These are phyloP conservation scores for Thryonomys swinderianus DNA, from an alignment of 2,113 vertebrate species.

Conservation along the genomic window DNA sequence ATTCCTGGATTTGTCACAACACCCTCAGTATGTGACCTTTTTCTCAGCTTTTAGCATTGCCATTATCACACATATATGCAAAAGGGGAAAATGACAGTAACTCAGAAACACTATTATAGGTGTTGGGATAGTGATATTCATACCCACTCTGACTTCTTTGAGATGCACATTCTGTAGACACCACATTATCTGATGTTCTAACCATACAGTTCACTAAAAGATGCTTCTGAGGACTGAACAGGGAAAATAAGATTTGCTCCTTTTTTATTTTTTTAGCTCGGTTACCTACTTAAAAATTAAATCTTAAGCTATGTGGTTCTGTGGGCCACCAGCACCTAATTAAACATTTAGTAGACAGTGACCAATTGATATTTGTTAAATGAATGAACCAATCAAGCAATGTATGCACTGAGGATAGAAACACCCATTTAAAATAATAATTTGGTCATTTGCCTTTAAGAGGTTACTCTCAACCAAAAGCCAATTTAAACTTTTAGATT, in stretches of 20 bases:
- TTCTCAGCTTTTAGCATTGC: constrained; percentile 64
- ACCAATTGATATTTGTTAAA: not conserved
- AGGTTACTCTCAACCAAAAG: constrained; percentile 45
- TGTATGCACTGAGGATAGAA: not conserved
- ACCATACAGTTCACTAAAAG: constrained; percentile 1
- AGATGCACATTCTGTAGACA: not conserved
- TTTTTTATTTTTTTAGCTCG: not conserved
- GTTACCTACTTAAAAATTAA: constrained; percentile 42
- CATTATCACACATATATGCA: constrained; percentile 64
- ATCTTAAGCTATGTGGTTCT: not conserved
- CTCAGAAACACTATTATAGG: constrained; percentile 31
- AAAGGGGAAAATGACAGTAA: constrained; percentile 41
- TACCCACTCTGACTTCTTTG: not conserved
- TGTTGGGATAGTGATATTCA: not conserved
- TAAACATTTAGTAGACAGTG: not conserved
- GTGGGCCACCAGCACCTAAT: not conserved
- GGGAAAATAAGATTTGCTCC: not conserved
- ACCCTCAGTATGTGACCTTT: constrained; percentile 49
- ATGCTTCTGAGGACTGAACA: not conserved
- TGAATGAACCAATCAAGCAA: not conserved
- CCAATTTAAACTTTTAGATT: constrained; percentile 51
- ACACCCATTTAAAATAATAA: constrained; percentile 57
- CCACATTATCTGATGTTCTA: constrained; percentile 30
- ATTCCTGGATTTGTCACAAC: not conserved
- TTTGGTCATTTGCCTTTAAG: constrained; percentile 32